Evolutionary conservation across 64 coral and sea anemone genomes (phyloP).

Genomic region (Astreopora myriophthalma): DNA sequence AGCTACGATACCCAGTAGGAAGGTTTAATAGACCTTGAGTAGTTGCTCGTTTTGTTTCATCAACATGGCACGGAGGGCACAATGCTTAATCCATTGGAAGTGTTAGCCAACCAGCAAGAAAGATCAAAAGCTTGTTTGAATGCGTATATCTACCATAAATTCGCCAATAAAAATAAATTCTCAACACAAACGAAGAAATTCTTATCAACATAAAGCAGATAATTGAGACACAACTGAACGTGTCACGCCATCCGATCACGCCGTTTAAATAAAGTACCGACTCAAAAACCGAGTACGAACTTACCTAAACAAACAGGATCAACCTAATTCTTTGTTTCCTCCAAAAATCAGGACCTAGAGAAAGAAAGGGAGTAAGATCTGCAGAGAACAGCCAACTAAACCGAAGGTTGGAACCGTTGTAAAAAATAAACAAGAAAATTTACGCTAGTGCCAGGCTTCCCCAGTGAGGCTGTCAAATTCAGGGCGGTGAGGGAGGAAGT

Average conservation of each 20-base stretch:
- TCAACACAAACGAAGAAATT: not conserved
- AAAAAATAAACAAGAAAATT: not conserved
- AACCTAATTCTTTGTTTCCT: too few species aligned
- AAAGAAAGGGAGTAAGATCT: too few species aligned
- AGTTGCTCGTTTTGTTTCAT: too few species aligned
- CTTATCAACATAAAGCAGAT: not conserved
- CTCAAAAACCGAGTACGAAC: not conserved
- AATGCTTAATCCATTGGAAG: too few species aligned
- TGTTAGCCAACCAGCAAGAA: too few species aligned
- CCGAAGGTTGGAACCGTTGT: not conserved
- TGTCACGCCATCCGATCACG: not conserved
- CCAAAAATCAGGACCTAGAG: not conserved
- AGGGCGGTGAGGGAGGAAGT: not conserved
- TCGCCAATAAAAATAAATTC: too few species aligned
- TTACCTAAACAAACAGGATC: constrained; percentile 3
- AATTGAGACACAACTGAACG: not conserved
- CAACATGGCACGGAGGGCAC: too few species aligned
- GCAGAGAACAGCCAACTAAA: not conserved
- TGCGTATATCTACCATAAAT: too few species aligned
- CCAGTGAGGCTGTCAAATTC: not conserved
- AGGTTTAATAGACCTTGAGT: too few species aligned
- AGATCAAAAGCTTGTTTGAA: too few species aligned
- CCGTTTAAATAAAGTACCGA: not conserved
- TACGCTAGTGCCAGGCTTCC: constrained; percentile 15
- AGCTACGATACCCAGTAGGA: too few species aligned